A percentile compares a stretch with the other conserved stretches of the same genome.
phyloP scores from a whole-genome alignment of 1,140 invertebrate genomes.

The Solen grandis region DNA sequence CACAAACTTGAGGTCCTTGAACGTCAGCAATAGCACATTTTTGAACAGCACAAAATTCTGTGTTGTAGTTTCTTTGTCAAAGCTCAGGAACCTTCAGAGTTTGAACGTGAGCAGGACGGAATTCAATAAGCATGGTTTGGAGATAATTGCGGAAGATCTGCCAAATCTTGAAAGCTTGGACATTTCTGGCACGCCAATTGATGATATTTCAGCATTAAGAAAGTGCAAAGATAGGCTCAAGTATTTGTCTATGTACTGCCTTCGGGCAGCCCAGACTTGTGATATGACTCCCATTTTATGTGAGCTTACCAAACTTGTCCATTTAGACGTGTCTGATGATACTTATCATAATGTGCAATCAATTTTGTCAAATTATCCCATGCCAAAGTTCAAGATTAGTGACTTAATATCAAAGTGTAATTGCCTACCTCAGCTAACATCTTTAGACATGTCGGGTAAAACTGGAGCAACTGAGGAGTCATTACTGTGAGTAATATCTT shows the following conservation, averaged over 20 bases:
- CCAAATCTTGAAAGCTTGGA: conserved; percentile 86
- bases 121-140: conserved; percentile 86
- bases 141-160: conserved; percentile 87
- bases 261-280: conserved; percentile 82
- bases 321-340: conserved; percentile 87
- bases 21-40: conserved; percentile 87
- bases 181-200: conserved; percentile 87
- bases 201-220: conserved; percentile 85
- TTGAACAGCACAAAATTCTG: conserved; percentile 82
- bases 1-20: conserved; percentile 85
- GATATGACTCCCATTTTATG: conserved; percentile 83
- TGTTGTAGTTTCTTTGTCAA: conserved; percentile 81
- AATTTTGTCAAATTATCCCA: conserved; percentile 80
- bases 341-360: conserved; percentile 76
- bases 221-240: conserved; percentile 85
- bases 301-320: conserved; percentile 84
- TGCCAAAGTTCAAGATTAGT: conserved; percentile 80
- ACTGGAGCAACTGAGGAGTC: conserved; percentile 83
- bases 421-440: conserved; percentile 85
- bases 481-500: conserved; percentile 81
- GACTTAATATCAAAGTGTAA: conserved; percentile 82
- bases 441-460: conserved; percentile 87
- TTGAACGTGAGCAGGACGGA: conserved; percentile 89
- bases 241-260: conserved; percentile 86
- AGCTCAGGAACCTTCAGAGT: conserved; percentile 83